Evolutionary conservation across 1,140 invertebrate genomes (phyloP).

Genomic region (Pomacea maculata): DNA sequence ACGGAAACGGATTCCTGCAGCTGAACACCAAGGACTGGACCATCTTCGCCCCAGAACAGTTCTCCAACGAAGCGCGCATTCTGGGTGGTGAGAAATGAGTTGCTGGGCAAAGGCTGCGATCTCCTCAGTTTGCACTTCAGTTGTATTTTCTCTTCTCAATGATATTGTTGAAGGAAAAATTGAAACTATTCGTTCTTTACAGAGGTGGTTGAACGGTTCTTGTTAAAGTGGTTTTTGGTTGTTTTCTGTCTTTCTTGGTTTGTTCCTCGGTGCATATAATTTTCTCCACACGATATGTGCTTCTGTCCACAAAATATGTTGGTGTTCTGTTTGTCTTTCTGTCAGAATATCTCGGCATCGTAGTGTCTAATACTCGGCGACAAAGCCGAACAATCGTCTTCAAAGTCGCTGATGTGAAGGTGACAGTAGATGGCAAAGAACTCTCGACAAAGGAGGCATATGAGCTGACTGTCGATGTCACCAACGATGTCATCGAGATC

Average conservation of each 20-base stretch:
- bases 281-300: too few relatives aligned
- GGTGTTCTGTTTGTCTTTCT: too few relatives aligned
- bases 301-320: too few relatives aligned
- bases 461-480: slow-evolving; percentile 29
- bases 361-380: slow-evolving; percentile 2
- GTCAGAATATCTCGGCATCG: slow-evolving; percentile 23
- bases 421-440: slow-evolving; percentile 17
- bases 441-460: slow-evolving; percentile 42
- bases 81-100: slow-evolving; percentile 30
- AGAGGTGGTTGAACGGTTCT: too few relatives aligned
- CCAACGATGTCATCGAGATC: slow-evolving; percentile 30
- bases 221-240: too few relatives aligned
- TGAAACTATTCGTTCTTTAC: too few relatives aligned
- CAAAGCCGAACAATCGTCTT: slow-evolving; percentile 24
- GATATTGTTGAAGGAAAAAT: too few relatives aligned
- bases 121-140: too few relatives aligned
- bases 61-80: slow-evolving; percentile 28
- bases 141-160: too few relatives aligned
- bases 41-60: slow-evolving; percentile 21
- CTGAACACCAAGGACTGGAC: slow-evolving; percentile 32
- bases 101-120: too few relatives aligned
- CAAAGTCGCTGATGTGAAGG: slow-evolving; percentile 10
- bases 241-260: too few relatives aligned
- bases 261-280: too few relatives aligned
- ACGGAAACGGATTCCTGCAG: slow-evolving; percentile 15